phyloP scores from a whole-genome alignment of 2,797 vertebrate genomes.

The Coregonus ussuriensis region DNA sequence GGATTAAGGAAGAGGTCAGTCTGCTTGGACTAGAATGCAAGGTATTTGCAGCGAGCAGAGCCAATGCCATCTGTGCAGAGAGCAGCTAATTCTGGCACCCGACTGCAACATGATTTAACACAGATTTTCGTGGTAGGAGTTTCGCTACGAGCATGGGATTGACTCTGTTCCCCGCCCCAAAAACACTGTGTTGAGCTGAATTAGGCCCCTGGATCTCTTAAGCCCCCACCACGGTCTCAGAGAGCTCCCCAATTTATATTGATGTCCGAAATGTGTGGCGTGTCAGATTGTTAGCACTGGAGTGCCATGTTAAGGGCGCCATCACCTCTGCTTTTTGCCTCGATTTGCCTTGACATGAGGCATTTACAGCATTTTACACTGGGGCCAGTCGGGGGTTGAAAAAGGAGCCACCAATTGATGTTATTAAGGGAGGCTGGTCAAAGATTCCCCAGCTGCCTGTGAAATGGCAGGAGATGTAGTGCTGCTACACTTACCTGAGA shows the following conservation, averaged over 20 bases:
- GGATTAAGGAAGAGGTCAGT: conserved; percentile 81
- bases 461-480: conserved; percentile 31
- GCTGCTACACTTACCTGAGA: conserved; percentile 63
- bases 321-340: conserved; percentile 54
- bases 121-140: conserved; percentile 66
- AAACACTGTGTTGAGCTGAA: conserved; percentile 50
- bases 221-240: conserved; percentile 46
- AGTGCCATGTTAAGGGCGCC: conserved; percentile 60
- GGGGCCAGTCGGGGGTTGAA: conserved; percentile 49
- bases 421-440: conserved; percentile 41
- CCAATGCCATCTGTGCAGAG: conserved; percentile 76
- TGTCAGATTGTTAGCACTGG: conserved; percentile 69
- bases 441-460: conserved; percentile 32
- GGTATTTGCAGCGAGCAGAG: conserved; percentile 73
- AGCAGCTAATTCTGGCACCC: conserved; percentile 79
- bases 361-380: conserved; percentile 40
- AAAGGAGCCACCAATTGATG: conserved; percentile 59
- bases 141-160: conserved; percentile 53
- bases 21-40: conserved; percentile 74
- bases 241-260: conserved; percentile 58
- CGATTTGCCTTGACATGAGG: conserved; percentile 63
- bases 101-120: conserved; percentile 66
- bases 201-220: conserved; percentile 53
- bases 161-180: conserved; percentile 42
- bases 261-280: conserved; percentile 66